phyloP scores from a whole-genome alignment of 2,888 invertebrate species.

The Octonoba sinensis region DNA sequence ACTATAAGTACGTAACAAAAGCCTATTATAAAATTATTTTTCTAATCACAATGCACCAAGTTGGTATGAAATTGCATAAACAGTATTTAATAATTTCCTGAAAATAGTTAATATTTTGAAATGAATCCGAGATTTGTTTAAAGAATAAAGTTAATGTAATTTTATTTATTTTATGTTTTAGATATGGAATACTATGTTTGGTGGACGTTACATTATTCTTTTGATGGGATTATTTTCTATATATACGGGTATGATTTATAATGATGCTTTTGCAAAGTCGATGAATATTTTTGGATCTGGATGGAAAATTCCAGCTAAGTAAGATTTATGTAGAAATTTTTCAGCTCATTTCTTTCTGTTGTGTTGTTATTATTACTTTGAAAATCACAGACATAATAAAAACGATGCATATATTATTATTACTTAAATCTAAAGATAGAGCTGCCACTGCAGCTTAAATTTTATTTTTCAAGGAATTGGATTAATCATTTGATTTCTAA shows the following conservation, averaged over 20 bases:
- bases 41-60: no score
- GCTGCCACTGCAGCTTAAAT: no score
- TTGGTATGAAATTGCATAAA: no score
- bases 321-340: conserved; percentile 18
- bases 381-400: no score
- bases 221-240: conserved; percentile 98
- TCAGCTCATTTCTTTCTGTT: neutral
- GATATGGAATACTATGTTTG: conserved; percentile 98
- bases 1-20: no score
- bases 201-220: conserved; percentile 95
- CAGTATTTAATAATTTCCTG: no score
- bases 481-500: no score
- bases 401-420: neutral
- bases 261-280: conserved; percentile 96
- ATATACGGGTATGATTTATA: conserved; percentile 97
- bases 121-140: no score
- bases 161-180: conserved; percentile 71
- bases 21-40: no score
- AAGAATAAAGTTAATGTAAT: neutral
- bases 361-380: no score
- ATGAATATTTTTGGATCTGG: conserved; percentile 93
- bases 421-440: neutral
- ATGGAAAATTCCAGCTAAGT: conserved; percentile 76
- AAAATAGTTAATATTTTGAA: no score
- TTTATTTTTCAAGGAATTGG: no score